Percentiles rank a stretch among this genome's conserved stretches.
These are phyloP conservation scores for Drosophila mettleri DNA, from an alignment of 2,888 invertebrate genomes.

Conservation along the genomic window DNA sequence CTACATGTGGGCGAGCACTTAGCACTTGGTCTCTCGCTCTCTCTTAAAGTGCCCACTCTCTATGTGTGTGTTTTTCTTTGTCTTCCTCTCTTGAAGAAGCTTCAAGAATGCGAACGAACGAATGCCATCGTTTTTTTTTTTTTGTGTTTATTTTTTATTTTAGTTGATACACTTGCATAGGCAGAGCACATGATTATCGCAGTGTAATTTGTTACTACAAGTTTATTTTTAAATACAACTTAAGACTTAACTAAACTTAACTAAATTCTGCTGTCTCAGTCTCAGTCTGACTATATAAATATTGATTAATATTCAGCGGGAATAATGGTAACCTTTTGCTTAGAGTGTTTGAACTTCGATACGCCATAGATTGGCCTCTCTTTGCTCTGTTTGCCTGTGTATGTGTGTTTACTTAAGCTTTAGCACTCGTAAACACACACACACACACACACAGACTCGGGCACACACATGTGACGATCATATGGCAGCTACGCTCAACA, in stretches of 20 bases:
- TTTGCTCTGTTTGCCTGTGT: constrained; percentile 20
- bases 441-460: constrained; percentile 8
- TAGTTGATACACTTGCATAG: constrained; percentile 37
- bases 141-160: not conserved
- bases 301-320: constrained; percentile 19
- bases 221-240: no score
- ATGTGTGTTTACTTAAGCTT: constrained; percentile 63
- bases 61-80: not conserved
- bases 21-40: constrained; percentile 23
- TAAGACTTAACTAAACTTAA: not conserved
- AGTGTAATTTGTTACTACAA: constrained; percentile 22
- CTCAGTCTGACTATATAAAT: not conserved
- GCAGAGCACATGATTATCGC: constrained; percentile 20
- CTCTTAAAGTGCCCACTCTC: constrained; percentile 14
- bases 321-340: constrained; percentile 23
- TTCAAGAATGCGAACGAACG: constrained; percentile 51
- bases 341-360: constrained; percentile 64
- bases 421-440: constrained; percentile 51
- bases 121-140: constrained; percentile 24
- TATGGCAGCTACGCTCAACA: constrained; percentile 57
- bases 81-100: constrained; percentile 38
- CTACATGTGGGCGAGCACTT: constrained; percentile 37
- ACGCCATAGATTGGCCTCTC: constrained; percentile 54
- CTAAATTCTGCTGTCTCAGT: not conserved
- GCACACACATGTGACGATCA: constrained; percentile 55